These are phyloP conservation scores for Eustalomyia histrio DNA, from an alignment of 2,888 invertebrate species.

Conservation along the genomic window DNA sequence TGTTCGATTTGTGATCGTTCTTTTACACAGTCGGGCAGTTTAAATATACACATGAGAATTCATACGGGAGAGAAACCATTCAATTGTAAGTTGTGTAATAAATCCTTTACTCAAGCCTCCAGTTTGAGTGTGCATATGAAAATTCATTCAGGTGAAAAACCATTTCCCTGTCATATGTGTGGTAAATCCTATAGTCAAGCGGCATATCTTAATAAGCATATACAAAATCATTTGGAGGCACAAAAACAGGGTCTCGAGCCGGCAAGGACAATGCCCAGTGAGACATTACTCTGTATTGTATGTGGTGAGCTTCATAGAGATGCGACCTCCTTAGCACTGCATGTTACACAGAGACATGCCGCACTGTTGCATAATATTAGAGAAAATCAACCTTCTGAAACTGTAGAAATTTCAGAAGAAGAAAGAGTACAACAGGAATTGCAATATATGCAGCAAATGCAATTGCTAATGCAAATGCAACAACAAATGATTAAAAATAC, in stretches of 20 bases:
- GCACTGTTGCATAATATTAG: slow-evolving; percentile 75
- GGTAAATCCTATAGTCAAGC: slow-evolving; percentile 78
- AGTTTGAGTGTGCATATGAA: slow-evolving; percentile 79
- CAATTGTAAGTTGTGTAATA: slow-evolving; percentile 78
- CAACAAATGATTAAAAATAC: slow-evolving; percentile 66
- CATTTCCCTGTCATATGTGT: slow-evolving; percentile 76
- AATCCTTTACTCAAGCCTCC: slow-evolving; percentile 79
- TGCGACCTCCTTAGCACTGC: slow-evolving; percentile 75
- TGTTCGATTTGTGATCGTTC: slow-evolving; percentile 79
- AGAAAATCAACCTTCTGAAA: slow-evolving; percentile 38
- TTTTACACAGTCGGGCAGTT: slow-evolving; percentile 79
- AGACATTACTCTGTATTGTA: slow-evolving; percentile 76
- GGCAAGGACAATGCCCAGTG: slow-evolving; percentile 55
- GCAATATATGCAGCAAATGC: slow-evolving; percentile 68
- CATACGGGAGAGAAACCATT: slow-evolving; percentile 79
- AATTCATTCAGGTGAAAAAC: slow-evolving; percentile 78
- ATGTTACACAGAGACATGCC: slow-evolving; percentile 76
- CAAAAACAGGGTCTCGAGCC: slow-evolving; percentile 55
- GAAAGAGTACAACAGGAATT: slow-evolving; percentile 71
- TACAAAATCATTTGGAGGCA: slow-evolving; percentile 73
- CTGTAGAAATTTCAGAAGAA: slow-evolving; percentile 60
- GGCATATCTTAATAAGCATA: slow-evolving; percentile 77
- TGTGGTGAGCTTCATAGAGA: slow-evolving; percentile 77
- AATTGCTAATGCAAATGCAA: slow-evolving; percentile 69
- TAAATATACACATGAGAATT: slow-evolving; percentile 79